Evolutionary conservation across 2,888 invertebrate species (phyloP), one percentile per base, ranked within the genome.

Genomic region (Drosophila affinis): DNA sequence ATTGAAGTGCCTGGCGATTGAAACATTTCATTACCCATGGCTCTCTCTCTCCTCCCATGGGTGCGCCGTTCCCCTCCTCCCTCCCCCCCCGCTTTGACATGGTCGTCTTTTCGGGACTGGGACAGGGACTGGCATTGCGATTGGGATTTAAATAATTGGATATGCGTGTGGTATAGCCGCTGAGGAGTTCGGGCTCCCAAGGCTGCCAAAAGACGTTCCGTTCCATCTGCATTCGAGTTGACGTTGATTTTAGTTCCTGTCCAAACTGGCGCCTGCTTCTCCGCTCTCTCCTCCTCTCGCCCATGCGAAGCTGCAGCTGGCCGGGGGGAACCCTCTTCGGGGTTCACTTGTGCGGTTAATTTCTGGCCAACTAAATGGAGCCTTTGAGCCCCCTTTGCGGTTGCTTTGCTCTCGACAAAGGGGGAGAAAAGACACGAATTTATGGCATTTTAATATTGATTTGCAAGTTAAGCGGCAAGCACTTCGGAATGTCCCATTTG

Each of bases 81-180:
- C n/a, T n/a, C 55, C 21, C 29, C 21, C 21, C 3, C 21, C 0
- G 21, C 21, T 21, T 57, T 6, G 12, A 9, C 29, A 24, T 55
- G 10, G 3, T 6, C 14, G 14, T 27, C 17, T 54, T 47, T 47
- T 47, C 9, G 46, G 24, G 24, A 24, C 24, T 24, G 24, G 24
- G 4, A 24, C 24, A 9, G 29, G 9, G 49, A 21, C 54, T 62
- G 47, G 76, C 75, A 88, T 89, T 29, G 29, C 9, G 49, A 24
- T 52, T 62, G 47, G 76, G 76, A 88, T 89, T 89, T 89, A 88
- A 88, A 88, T 89, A 89, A 89, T 89, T 90, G 89, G 89, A 89
- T 90, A 85, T 89, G 89, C 89, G 89, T 90, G 89, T 89, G 89
- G 90, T 80, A 80, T 18, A 27, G 61, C 29, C 29, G 44, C 17